A percentile compares a stretch with the other conserved stretches of the same genome.
These are phyloP conservation scores for Podarcis raffonei DNA, from an alignment of 2,113 vertebrate genomes.

Conservation along the genomic window DNA sequence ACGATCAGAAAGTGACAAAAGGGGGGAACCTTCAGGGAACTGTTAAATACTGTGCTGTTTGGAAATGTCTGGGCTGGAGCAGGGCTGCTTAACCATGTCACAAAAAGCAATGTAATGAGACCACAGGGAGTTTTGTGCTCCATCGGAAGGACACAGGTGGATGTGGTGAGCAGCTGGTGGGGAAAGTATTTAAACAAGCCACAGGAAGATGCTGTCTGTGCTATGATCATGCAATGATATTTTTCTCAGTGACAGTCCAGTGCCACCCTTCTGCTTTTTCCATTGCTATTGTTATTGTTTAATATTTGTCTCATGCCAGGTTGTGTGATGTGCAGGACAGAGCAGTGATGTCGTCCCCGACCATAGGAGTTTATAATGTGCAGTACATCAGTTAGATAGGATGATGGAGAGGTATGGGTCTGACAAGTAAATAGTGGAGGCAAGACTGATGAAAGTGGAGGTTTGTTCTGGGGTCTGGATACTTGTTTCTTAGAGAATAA, in stretches of 20 bases:
- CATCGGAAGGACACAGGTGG: background rate
- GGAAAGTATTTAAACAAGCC: background rate
- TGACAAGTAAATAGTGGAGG: background rate
- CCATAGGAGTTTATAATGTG: background rate
- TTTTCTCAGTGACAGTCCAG: background rate
- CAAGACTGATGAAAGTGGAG: background rate
- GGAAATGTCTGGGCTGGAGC: background rate
- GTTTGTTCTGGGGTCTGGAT: background rate
- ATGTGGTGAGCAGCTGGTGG: background rate
- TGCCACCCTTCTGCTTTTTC: background rate
- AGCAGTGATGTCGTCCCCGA: no score
- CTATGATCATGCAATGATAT: background rate
- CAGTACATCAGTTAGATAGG: background rate
- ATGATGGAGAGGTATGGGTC: no score
- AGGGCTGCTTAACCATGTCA: background rate
- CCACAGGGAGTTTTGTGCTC: background rate
- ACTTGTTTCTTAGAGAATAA: background rate
- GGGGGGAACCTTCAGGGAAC: background rate
- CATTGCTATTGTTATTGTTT: background rate
- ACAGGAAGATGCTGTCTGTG: background rate
- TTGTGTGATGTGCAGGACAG: background rate
- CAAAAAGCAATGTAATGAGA: background rate
- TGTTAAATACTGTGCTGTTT: background rate
- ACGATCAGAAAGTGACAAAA: background rate
- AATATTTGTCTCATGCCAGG: background rate